Evolutionary conservation across 2,888 invertebrate genomes (phyloP).

Genomic region (Eremobia ochroleuca): DNA sequence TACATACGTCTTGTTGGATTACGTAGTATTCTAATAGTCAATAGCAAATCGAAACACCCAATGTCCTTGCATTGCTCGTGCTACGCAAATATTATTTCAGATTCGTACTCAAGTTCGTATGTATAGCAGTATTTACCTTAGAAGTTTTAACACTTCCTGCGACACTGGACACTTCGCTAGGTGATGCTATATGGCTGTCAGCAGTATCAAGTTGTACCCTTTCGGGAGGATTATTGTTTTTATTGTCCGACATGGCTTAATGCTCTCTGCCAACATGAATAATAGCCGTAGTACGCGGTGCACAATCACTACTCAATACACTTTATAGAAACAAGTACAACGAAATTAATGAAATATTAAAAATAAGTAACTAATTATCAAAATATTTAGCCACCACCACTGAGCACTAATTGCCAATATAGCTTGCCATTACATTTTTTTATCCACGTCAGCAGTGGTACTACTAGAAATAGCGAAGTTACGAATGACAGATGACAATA

Average conservation of each 20-base stretch:
- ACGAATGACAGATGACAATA: conserved; percentile 36
- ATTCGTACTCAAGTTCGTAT: conserved; percentile 1
- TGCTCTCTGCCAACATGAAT: conserved; percentile 84
- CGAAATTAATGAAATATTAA: conserved; percentile 44
- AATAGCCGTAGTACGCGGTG: conserved; percentile 60
- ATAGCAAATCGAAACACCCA: conserved; percentile 53
- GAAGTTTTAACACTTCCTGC: conserved; percentile 83
- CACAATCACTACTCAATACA: conserved; percentile 58
- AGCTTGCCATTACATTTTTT: conserved; percentile 68
- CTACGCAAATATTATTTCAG: conserved; percentile 33
- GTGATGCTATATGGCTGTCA: conserved; percentile 82
- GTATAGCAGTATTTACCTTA: conserved; percentile 76
- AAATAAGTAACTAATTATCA: conserved; percentile 63
- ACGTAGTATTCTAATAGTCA: conserved; percentile 53
- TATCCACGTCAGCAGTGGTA: conserved; percentile 73
- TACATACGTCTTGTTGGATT: conserved; percentile 47
- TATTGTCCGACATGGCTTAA: conserved; percentile 86
- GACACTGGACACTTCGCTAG: conserved; percentile 81
- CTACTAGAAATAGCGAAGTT: conserved; percentile 27
- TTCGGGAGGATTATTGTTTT: conserved; percentile 83
- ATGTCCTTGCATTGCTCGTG: conserved; percentile 52
- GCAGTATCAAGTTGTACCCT: conserved; percentile 79
- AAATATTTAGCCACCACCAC: conserved; percentile 85
- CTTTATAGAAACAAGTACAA: conserved; percentile 55
- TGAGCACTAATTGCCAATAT: conserved; percentile 73